Evolutionary conservation across 2,888 invertebrate species (phyloP), one percentile per base, ranked within the genome.

Genomic region (Fragum sueziense): DNA sequence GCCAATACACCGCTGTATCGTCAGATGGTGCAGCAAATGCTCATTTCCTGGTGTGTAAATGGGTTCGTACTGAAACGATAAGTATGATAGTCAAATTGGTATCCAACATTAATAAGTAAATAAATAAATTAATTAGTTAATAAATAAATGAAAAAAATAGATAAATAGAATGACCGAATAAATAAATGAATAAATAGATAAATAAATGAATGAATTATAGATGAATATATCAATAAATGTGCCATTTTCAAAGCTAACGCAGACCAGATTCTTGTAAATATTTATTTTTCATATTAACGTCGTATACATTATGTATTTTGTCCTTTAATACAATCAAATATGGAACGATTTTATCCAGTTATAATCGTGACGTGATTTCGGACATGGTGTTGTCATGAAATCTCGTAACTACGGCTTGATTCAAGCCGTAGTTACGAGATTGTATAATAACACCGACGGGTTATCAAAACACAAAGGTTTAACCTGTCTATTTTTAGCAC

Each of bases 21-120:
- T 95, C 95, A 97, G 96, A 91, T 97, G 97, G 92, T 97, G 97
- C 0, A 97, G 96, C 71, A 96, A 94, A 0, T 95, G 95, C 79
- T 95, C 94, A 90, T 95, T 95, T 72, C 95, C 94, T 59, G 93
- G 91, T 68, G 94, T 93, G 92, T 95, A 95, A 85, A 96, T 94
- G 34, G 96, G 96, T 90, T 96, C 96, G 22, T 52, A 78, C 78
- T 78, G 33, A 25, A 67, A 33, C 11, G 17, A 17, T 41, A 22
- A 22, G n/a, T 47, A 47, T 17, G 6, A 47, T 17, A 47, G 2
- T 3, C n/a, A 20, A 20, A n/a, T 3, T 47, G 17, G 2, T 17
- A 20, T 47, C n/a, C 47, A 1, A 6, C n/a, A n/a, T 2, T 20
- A 47, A n/a, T 20, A 20, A n/a, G n/a, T n/a, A n/a, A n/a, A n/a